Evolutionary conservation across 2,113 vertebrate species (phyloP).

Genomic region (Perca flavescens): DNA sequence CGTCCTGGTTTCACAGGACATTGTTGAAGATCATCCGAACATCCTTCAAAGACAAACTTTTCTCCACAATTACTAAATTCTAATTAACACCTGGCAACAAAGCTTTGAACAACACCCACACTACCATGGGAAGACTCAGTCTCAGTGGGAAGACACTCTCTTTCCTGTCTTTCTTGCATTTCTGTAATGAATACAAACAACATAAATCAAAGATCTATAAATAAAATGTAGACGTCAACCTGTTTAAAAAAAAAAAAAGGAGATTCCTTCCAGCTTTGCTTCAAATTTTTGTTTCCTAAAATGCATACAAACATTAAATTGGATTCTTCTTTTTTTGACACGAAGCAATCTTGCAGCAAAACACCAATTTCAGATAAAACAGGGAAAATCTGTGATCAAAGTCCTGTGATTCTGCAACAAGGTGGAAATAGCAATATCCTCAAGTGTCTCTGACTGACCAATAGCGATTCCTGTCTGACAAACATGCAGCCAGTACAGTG

Average conservation of each 20-base stretch:
- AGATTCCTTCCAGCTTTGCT: not conserved
- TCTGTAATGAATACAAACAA: constrained; percentile 12
- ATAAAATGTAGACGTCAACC: not conserved
- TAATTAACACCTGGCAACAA: not conserved
- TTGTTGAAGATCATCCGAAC: not conserved
- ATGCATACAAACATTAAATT: not conserved
- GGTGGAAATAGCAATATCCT: constrained; percentile 55
- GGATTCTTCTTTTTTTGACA: constrained; percentile 5
- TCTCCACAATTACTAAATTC: too few relatives aligned
- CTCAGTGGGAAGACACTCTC: not conserved
- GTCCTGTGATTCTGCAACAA: constrained; percentile 14
- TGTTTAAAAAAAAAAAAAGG: not conserved
- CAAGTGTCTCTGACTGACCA: constrained; percentile 52
- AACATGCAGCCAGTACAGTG: constrained; percentile 38
- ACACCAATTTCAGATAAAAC: constrained; percentile 21
- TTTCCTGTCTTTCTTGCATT: not conserved
- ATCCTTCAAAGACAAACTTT: not conserved
- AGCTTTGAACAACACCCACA: not conserved
- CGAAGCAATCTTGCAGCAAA: constrained; percentile 14
- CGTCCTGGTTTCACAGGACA: not conserved
- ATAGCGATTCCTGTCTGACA: constrained; percentile 57
- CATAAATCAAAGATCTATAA: not conserved
- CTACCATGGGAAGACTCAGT: not conserved
- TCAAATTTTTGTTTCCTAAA: not conserved
- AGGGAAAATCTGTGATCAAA: constrained; percentile 26